phyloP scores from a whole-genome alignment of 2,797 vertebrate genomes.

The Coluber constrictor region DNA sequence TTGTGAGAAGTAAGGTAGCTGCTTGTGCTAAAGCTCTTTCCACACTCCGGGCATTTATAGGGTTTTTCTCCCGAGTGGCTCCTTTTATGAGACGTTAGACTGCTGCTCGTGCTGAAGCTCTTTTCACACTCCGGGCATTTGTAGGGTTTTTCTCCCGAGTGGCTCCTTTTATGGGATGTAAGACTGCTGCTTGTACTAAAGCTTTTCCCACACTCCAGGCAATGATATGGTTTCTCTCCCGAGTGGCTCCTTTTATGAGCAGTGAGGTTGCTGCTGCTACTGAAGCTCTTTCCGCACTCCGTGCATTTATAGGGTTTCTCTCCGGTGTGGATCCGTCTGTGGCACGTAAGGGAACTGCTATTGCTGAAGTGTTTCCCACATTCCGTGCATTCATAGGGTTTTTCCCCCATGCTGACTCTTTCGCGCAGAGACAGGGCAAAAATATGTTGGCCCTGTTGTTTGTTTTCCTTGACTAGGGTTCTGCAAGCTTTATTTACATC shows the following conservation, averaged over 20 bases:
- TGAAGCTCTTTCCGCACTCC: background rate
- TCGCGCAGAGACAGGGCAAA: background rate
- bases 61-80: background rate
- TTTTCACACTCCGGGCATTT: background rate
- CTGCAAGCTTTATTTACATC: background rate
- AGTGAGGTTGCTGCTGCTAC: background rate
- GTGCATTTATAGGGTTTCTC: background rate
- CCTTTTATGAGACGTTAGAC: background rate
- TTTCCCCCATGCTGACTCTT: background rate
- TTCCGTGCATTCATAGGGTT: background rate
- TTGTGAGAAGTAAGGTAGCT: background rate
- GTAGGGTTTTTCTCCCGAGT: background rate
- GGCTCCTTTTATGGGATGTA: background rate
- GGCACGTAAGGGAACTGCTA: background rate
- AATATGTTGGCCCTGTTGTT: background rate
- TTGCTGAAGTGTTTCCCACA: background rate
- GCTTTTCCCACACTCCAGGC: background rate
- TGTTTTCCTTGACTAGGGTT: background rate
- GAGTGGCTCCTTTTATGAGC: background rate
- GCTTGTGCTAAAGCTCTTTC: background rate
- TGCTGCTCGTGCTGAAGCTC: background rate
- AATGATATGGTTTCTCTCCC: background rate
- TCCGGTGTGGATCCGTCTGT: background rate
- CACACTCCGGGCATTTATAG: background rate
- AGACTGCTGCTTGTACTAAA: background rate